Percentiles rank a stretch among this genome's conserved stretches.
These are phyloP conservation scores for Knipowitschia caucasica DNA, from an alignment of 2,797 vertebrate genomes.

Conservation along the genomic window DNA sequence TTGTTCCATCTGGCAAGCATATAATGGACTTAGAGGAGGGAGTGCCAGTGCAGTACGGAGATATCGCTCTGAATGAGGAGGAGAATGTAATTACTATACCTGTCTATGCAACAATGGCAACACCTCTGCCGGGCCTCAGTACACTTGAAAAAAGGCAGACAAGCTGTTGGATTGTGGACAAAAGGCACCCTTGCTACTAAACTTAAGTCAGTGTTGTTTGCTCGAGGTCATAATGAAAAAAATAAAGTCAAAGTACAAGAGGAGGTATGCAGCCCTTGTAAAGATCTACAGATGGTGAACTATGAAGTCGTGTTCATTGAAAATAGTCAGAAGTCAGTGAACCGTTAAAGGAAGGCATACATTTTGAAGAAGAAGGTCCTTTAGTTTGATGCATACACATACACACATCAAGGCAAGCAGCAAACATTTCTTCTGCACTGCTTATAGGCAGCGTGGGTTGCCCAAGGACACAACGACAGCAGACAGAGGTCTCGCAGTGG, in stretches of 20 bases:
- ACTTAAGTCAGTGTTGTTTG: slow-evolving; percentile 45
- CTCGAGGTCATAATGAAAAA: slow-evolving; percentile 19
- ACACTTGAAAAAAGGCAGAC: slow-evolving; percentile 53
- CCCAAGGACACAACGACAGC: no score
- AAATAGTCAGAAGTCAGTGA: not conserved
- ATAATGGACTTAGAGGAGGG: slow-evolving; percentile 61
- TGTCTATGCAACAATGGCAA: slow-evolving; percentile 66
- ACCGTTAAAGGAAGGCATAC: slow-evolving; percentile 1
- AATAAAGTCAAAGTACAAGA: slow-evolving; percentile 22
- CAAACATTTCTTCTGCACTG: no score
- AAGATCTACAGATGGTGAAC: slow-evolving; percentile 2
- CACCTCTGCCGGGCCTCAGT: slow-evolving; percentile 53
- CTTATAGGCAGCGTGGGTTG: no score
- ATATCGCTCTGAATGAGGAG: slow-evolving; percentile 51
- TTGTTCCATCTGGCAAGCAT: slow-evolving; percentile 61
- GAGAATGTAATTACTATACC: slow-evolving; percentile 72
- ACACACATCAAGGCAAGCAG: no score
- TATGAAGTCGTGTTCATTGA: not conserved
- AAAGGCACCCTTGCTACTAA: slow-evolving; percentile 50
- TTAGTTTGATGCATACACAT: no score
- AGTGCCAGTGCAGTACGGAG: slow-evolving; percentile 50
- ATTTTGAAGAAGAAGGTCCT: not conserved
- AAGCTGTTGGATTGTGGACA: slow-evolving; percentile 57
- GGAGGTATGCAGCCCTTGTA: slow-evolving; percentile 19
- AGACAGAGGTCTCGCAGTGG: no score